Conservation (phyloP, 2,888 invertebrate genomes). For the Geotrupes spiniger region DNA sequence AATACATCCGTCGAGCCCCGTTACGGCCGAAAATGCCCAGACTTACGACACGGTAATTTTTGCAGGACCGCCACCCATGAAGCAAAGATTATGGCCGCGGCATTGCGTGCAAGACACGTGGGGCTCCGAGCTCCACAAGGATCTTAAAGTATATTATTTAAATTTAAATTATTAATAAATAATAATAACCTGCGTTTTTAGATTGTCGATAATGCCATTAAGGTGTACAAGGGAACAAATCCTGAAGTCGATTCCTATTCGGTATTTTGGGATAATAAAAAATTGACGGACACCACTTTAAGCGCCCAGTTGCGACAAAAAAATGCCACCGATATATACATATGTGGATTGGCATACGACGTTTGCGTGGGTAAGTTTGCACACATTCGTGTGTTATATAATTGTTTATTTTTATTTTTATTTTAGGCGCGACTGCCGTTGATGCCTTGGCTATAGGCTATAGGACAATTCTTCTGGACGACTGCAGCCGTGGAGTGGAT, state of each 20-base stretch:
- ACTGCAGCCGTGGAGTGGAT: constrained; percentile 87
- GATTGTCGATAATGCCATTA: constrained; percentile 72
- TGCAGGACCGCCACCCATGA: constrained; percentile 78
- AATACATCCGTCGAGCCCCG: constrained; percentile 70
- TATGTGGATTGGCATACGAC: constrained; percentile 93
- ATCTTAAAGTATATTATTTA: constrained; percentile 66
- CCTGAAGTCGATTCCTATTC: constrained; percentile 97
- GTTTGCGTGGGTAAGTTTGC: constrained; percentile 78
- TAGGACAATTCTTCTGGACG: constrained; percentile 83
- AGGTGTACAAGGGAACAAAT: constrained; percentile 89
- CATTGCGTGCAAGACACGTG: constrained; percentile 95
- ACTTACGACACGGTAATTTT: constrained; percentile 93
- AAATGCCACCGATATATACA: constrained; percentile 86
- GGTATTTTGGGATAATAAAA: constrained; percentile 97
- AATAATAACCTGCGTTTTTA: constrained; percentile 38
- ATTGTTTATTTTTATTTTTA: constrained; percentile 15
- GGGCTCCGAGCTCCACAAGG: constrained; percentile 91
- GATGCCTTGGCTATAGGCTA: constrained; percentile 90
- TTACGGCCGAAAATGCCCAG: constrained; percentile 72
- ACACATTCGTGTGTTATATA: background rate
- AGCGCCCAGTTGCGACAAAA: constrained; percentile 75
- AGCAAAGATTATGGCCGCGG: constrained; percentile 90
- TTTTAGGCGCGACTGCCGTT: constrained; percentile 76
- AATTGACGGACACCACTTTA: constrained; percentile 81
- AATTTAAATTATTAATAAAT: background rate